Conservation (phyloP, 92 coral and sea anemone species). For the Zoanthus gigantus region DNA sequence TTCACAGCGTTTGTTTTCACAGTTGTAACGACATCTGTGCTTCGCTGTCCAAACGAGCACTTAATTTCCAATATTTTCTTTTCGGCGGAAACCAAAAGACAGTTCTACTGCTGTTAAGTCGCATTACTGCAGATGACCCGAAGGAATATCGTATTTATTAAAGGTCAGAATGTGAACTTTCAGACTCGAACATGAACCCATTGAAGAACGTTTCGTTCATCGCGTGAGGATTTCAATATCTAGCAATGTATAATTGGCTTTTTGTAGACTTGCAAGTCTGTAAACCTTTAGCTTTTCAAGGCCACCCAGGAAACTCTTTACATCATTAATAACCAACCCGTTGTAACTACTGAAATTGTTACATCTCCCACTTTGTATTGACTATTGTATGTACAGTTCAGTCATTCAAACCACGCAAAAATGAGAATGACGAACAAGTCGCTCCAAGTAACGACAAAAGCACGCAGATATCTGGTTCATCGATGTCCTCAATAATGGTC, state of each 20-base stretch:
- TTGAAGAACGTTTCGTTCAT: conserved; percentile 2
- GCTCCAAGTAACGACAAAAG: neutral
- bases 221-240: neutral
- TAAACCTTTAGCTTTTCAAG: neutral
- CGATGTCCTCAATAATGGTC: neutral
- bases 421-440: neutral
- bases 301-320: neutral
- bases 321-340: neutral
- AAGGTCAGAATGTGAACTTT: neutral
- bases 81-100: conserved; percentile 7
- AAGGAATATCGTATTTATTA: neutral
- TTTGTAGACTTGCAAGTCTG: neutral
- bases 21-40: neutral
- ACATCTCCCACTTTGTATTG: conserved; percentile 7
- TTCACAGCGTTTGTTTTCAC: neutral
- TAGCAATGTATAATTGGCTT: neutral
- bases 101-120: neutral
- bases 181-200: conserved; percentile 23
- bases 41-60: conserved; percentile 28
- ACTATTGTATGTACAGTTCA: neutral
- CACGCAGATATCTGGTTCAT: neutral
- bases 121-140: conserved; percentile 21
- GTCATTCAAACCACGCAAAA: neutral
- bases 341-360: conserved; percentile 7
- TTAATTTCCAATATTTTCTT: conserved; percentile 29